A percentile compares a stretch with the other conserved stretches of the same genome.
Conservation (phyloP, 2,797 vertebrate species). For the Leontocebus nigricollis region DNA sequence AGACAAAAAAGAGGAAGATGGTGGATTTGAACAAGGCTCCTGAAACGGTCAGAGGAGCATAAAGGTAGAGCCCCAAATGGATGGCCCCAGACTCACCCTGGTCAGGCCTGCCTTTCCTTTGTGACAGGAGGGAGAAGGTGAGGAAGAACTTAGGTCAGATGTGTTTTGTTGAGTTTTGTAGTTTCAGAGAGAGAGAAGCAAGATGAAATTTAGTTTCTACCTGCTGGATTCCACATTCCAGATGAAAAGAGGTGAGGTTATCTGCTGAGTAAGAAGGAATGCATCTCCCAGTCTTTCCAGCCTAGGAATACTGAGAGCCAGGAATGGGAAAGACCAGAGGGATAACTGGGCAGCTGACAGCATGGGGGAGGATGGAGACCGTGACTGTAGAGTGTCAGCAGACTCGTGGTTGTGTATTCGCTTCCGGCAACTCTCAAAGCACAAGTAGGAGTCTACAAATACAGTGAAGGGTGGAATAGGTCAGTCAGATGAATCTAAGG, state of each 20-base stretch:
- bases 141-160: not conserved
- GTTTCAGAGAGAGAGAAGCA: not conserved
- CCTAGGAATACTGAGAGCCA: not conserved
- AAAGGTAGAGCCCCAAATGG: not conserved
- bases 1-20: not conserved
- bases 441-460: not conserved
- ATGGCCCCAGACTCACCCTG: not conserved
- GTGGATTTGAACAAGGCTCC: not conserved
- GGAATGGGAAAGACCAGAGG: not conserved
- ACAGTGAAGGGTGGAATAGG: not conserved
- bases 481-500: not conserved
- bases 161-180: not conserved
- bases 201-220: not conserved
- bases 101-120: not conserved
- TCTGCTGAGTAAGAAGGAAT: not conserved
- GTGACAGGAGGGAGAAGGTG: not conserved
- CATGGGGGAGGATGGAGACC: not conserved
- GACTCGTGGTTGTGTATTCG: fast-evolving
- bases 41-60: not conserved
- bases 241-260: not conserved
- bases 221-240: not conserved
- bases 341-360: not conserved
- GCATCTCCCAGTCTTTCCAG: not conserved
- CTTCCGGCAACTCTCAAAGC: not conserved
- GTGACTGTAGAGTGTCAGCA: fast-evolving